phyloP scores from a whole-genome alignment of 64 coral and sea anemone genomes.

The Stichodactyla mertensii region DNA sequence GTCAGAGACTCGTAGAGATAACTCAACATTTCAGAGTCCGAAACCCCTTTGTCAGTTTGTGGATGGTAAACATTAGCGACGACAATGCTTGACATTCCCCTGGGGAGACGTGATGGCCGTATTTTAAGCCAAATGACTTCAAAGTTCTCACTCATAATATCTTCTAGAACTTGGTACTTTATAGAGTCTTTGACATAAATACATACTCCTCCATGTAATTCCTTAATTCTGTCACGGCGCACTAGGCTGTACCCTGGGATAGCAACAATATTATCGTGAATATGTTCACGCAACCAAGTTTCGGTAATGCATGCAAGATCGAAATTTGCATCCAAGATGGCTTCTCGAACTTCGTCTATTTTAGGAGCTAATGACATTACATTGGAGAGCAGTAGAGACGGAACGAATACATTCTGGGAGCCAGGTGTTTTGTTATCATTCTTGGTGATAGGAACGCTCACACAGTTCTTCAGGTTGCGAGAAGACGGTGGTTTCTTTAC shows the following conservation, averaged over 20 bases:
- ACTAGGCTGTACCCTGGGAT: constrained; percentile 46
- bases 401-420: constrained; percentile 25
- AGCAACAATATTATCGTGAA: constrained; percentile 30
- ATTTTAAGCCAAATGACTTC: no score
- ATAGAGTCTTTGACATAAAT: no score
- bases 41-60: no score
- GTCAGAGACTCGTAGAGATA: no score
- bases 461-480: neutral
- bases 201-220: constrained; percentile 37
- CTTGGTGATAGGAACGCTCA: neutral
- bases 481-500: neutral
- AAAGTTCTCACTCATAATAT: no score
- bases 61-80: no score
- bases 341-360: no score
- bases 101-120: no score
- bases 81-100: no score
- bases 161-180: no score
- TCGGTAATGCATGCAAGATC: constrained; percentile 47
- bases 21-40: no score
- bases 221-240: constrained; percentile 26
- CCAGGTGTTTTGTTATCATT: neutral
- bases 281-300: constrained; percentile 41
- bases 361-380: constrained; percentile 30
- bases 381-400: constrained; percentile 39
- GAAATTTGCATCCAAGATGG: constrained; percentile 39